phyloP scores from a whole-genome alignment of 1,140 invertebrate species.

The Diprion similis region DNA sequence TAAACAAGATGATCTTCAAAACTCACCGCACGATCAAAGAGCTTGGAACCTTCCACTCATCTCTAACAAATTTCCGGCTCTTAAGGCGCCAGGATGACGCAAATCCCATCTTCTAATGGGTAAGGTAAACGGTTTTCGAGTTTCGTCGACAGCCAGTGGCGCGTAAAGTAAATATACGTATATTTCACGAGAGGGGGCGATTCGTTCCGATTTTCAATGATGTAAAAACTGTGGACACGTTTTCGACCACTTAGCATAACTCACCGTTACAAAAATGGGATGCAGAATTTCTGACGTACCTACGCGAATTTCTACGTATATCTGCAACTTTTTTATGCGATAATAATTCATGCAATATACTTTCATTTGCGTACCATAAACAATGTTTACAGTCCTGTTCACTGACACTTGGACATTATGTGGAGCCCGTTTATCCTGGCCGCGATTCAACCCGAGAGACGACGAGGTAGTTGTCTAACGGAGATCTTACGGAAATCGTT shows the following conservation, averaged over 20 bases:
- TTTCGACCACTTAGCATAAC: too few species aligned
- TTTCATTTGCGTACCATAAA: neutral
- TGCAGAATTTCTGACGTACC: neutral
- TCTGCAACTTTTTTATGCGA: slow-evolving; percentile 20
- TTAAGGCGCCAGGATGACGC: too few species aligned
- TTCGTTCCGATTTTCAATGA: too few species aligned
- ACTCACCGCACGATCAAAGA: neutral
- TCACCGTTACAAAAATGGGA: neutral
- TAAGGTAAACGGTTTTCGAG: too few species aligned
- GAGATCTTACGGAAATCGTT: neutral
- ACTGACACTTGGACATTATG: too few species aligned
- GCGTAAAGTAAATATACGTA: too few species aligned
- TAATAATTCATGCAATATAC: neutral
- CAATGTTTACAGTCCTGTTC: too few species aligned
- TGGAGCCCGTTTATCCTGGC: neutral
- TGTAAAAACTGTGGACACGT: too few species aligned
- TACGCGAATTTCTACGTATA: slow-evolving; percentile 4
- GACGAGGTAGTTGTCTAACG: neutral
- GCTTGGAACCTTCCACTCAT: neutral
- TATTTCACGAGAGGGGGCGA: too few species aligned
- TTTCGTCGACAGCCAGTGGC: too few species aligned
- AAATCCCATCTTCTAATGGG: too few species aligned
- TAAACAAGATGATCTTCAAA: neutral
- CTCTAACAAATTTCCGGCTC: too few species aligned
- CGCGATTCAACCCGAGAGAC: neutral